These are phyloP conservation scores for Cepaea hortensis DNA, from an alignment of 2,888 invertebrate genomes.

Conservation along the genomic window DNA sequence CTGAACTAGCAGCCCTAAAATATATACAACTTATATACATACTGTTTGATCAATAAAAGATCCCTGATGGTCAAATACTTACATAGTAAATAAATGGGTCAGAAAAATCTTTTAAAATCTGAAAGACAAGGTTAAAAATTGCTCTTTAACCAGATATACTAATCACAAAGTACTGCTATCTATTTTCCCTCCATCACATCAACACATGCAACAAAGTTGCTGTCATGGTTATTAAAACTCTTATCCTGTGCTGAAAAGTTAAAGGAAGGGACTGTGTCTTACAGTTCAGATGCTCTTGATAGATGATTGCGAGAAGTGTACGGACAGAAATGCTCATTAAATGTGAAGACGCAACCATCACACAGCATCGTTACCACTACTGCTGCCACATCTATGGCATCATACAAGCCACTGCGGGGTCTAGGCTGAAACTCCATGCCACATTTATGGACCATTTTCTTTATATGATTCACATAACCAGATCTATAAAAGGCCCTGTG, in stretches of 20 bases:
- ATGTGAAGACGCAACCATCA: conserved; percentile 76
- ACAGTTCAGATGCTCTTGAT: not conserved
- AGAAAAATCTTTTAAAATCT: too few relatives aligned
- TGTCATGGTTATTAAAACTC: too few relatives aligned
- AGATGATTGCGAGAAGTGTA: not conserved
- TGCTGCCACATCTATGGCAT: conserved; percentile 80
- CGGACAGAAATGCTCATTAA: conserved; percentile 69
- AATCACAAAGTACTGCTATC: too few relatives aligned
- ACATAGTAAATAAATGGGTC: too few relatives aligned
- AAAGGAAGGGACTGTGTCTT: not conserved
- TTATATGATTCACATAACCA: conserved; percentile 69
- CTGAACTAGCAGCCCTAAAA: too few relatives aligned
- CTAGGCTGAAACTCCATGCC: conserved; percentile 79
- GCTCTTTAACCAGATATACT: too few relatives aligned
- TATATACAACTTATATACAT: too few relatives aligned
- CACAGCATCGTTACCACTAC: conserved; percentile 78
- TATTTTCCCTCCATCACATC: too few relatives aligned
- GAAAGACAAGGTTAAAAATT: too few relatives aligned
- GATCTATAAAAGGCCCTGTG: conserved; percentile 78
- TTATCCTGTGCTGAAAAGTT: not conserved
- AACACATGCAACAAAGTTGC: too few relatives aligned
- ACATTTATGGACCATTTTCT: conserved; percentile 78
- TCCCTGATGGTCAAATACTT: too few relatives aligned
- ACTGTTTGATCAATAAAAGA: too few relatives aligned
- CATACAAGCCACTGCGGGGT: conserved; percentile 80